phyloP scores from a whole-genome alignment of 2,113 vertebrate species.

The Nycticorax nycticorax region DNA sequence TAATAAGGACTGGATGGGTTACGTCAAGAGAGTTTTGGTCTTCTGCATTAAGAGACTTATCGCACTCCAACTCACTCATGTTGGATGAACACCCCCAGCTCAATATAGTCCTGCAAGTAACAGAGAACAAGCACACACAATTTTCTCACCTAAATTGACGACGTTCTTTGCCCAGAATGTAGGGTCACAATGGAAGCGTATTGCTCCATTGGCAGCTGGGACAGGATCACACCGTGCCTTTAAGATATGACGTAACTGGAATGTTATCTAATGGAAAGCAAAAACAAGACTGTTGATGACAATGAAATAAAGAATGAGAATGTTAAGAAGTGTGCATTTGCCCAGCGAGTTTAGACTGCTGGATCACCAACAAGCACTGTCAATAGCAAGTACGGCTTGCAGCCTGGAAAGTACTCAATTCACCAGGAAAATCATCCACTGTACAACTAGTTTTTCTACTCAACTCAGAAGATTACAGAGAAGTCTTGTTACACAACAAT shows the following conservation, averaged over 20 bases:
- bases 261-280: constrained; percentile 84
- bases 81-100: not conserved
- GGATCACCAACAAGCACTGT: not conserved
- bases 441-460: not conserved
- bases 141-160: constrained; percentile 91
- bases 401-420: not conserved
- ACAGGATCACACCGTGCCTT: constrained; percentile 93
- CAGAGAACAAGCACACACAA: not conserved
- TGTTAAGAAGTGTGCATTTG: rapidly evolving
- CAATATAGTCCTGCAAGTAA: not conserved
- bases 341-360: not conserved
- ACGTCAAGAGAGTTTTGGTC: not conserved
- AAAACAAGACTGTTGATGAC: constrained; percentile 3
- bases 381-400: not conserved
- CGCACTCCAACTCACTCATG: not conserved
- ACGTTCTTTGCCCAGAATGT: constrained; percentile 99
- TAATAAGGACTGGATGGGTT: not conserved
- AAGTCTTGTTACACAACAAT: not conserved
- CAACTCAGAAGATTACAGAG: not conserved
- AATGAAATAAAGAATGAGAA: not conserved
- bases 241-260: constrained; percentile 91
- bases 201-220: constrained; percentile 91
- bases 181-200: constrained; percentile 97
- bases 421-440: not conserved
- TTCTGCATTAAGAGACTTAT: not conserved